These are phyloP conservation scores for Plestiodon gilberti DNA, from an alignment of 2,113 vertebrate species.

Conservation along the genomic window DNA sequence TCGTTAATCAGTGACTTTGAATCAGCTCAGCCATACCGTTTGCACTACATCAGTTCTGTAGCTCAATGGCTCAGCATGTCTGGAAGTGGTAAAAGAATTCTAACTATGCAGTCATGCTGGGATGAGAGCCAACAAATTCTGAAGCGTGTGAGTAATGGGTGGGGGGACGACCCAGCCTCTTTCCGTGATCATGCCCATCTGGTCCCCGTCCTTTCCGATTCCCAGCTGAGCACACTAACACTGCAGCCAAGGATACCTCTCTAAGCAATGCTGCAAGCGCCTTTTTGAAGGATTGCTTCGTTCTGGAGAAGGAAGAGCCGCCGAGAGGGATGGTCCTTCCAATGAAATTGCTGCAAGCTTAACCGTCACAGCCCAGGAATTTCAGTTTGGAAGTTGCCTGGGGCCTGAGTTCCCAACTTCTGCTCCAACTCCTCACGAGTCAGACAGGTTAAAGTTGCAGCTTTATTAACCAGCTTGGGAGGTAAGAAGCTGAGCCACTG, in stretches of 20 bases:
- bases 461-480: background rate
- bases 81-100: conserved; percentile 70
- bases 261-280: background rate
- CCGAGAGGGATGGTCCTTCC: conserved; percentile 20
- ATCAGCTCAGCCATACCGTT: conserved; percentile 9
- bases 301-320: background rate
- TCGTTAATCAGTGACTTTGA: conserved; percentile 35
- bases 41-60: conserved; percentile 40
- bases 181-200: conserved; percentile 72
- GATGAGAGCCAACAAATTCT: conserved; percentile 69
- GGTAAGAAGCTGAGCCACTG: too few relatives aligned
- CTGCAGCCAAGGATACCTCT: background rate
- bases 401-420: background rate
- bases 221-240: fast-evolving
- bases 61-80: conserved; percentile 29
- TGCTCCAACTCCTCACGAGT: conserved; percentile 25
- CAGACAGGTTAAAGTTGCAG: fast-evolving
- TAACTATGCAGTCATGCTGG: conserved; percentile 71
- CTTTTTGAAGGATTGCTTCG: background rate
- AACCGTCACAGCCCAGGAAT: background rate
- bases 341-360: background rate
- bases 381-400: conserved; percentile 56
- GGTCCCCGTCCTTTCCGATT: conserved; percentile 56
- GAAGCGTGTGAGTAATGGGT: background rate
- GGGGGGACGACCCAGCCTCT: conserved; percentile 52